Evolutionary conservation across 1,140 invertebrate genomes (phyloP).

Genomic region (Zeugodacus cucurbitae): DNA sequence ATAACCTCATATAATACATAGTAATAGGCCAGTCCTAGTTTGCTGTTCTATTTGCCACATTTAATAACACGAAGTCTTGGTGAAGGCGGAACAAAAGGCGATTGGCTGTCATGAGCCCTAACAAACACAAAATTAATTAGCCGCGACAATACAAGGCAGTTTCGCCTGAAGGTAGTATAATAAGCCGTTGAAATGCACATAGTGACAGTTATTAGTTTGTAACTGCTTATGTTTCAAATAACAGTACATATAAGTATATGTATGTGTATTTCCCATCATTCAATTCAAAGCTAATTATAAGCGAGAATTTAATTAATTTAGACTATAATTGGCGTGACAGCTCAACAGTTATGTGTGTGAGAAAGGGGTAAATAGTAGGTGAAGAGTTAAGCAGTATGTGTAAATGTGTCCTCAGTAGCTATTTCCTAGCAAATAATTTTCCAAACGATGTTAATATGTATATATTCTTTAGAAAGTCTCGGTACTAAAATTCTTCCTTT

Average conservation of each 20-base stretch:
- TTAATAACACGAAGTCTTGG: not conserved
- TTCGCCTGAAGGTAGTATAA: not conserved
- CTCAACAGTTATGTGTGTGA: not conserved
- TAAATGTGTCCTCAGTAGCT: not conserved
- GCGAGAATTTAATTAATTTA: conserved; percentile 17
- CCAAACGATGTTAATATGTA: no score
- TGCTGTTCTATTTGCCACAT: not conserved
- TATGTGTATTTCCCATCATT: not conserved
- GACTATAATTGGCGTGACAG: not conserved
- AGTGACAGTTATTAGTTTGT: not conserved
- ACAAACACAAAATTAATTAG: conserved; percentile 10
- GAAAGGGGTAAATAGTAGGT: not conserved
- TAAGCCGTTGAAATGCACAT: not conserved
- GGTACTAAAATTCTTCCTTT: no score
- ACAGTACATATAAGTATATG: not conserved
- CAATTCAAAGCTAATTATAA: not conserved
- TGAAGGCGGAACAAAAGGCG: not conserved
- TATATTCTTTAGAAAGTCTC: no score
- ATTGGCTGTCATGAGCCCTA: not conserved
- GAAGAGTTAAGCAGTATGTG: no score
- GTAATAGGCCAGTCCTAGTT: no score
- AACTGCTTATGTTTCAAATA: not conserved
- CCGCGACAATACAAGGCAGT: not conserved
- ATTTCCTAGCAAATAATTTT: no score
- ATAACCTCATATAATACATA: not conserved